phyloP scores from a whole-genome alignment of 2,888 invertebrate species.

The Ceraclea dissimilis region DNA sequence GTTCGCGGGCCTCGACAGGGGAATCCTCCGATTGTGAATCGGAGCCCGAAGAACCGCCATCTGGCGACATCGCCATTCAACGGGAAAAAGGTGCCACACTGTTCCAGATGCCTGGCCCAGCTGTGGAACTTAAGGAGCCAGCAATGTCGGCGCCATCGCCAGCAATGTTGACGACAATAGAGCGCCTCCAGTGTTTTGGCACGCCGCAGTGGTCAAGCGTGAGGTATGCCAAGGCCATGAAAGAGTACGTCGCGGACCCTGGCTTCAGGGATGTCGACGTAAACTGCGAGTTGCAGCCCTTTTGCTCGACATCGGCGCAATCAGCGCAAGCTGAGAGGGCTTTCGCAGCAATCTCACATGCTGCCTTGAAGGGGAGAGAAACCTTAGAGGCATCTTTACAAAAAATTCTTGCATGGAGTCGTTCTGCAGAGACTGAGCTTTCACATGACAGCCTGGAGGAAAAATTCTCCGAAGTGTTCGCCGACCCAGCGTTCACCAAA shows the following conservation, averaged over 20 bases:
- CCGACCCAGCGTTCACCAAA: neutral
- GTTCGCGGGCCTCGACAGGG: neutral
- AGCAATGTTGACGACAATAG: neutral
- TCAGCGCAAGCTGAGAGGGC: neutral
- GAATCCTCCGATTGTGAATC: neutral
- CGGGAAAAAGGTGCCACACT: neutral
- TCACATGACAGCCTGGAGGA: neutral
- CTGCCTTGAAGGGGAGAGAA: neutral
- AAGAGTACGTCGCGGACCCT: neutral
- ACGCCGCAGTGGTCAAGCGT: constrained; percentile 1
- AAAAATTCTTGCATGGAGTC: neutral
- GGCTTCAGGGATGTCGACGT: neutral
- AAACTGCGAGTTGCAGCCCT: neutral
- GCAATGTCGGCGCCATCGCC: neutral
- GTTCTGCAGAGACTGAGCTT: neutral
- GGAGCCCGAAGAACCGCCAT: neutral
- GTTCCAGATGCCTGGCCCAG: constrained; percentile 3
- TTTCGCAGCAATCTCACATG: neutral
- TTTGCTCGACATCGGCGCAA: neutral
- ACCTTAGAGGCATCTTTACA: neutral
- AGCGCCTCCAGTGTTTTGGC: neutral
- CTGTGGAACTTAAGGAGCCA: constrained; percentile 1
- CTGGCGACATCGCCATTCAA: neutral
- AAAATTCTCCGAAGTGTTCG: neutral
- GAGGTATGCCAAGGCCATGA: neutral